A percentile compares a stretch with the other conserved stretches of the same genome.
phyloP scores from a whole-genome alignment of 2,113 vertebrate species.

The Otus sunia region DNA sequence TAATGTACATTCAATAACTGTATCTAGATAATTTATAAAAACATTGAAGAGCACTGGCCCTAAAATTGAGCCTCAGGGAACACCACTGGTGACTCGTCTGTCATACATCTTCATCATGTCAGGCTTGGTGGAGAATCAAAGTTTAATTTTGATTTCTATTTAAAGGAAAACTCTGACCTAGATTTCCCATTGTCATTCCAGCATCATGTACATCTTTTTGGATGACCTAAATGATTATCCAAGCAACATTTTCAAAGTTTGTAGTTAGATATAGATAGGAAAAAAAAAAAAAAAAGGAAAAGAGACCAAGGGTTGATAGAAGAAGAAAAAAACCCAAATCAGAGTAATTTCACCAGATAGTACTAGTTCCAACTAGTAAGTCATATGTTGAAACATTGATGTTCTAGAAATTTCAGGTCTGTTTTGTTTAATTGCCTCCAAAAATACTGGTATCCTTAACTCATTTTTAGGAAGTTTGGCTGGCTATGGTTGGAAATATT shows the following conservation, averaged over 20 bases:
- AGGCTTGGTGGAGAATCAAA: background rate
- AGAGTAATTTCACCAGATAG: background rate
- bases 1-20: background rate
- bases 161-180: background rate
- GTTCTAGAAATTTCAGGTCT: background rate
- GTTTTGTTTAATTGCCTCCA: background rate
- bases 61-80: background rate
- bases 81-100: background rate
- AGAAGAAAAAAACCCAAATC: background rate
- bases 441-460: background rate
- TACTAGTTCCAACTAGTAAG: background rate
- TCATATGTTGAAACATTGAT: background rate
- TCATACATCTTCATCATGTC: background rate
- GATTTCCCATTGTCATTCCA: background rate
- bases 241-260: background rate
- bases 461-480: background rate
- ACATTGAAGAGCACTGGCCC: background rate
- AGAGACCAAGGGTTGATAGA: background rate
- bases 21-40: background rate
- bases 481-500: background rate
- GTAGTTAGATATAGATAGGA: too few relatives aligned
- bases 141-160: background rate
- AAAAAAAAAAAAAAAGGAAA: background rate
- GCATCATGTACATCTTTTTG: background rate
- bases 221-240: background rate